A percentile compares a stretch with the other conserved stretches of the same genome.
Evolutionary conservation across 2,888 invertebrate species (phyloP).

Genomic region (Alsophila aescularia): DNA sequence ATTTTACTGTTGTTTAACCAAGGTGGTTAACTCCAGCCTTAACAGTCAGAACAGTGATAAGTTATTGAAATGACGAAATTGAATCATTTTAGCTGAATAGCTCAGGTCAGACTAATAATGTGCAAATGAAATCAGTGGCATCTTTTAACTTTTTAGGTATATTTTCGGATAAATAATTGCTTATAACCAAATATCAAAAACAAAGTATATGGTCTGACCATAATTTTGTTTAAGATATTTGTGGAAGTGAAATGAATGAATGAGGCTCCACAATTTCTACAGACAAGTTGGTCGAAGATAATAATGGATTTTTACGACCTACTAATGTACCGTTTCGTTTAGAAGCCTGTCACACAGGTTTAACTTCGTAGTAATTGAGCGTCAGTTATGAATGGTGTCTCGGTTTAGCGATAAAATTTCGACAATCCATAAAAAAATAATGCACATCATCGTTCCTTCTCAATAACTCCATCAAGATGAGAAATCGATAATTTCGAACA

Average conservation of each 20-base stretch:
- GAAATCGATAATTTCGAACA: constrained; percentile 14
- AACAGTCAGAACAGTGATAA: too few species aligned
- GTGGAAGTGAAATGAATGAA: constrained; percentile 21
- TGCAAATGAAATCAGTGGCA: background rate
- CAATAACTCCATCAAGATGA: constrained; percentile 32
- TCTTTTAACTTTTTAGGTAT: too few species aligned
- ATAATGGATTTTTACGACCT: constrained; percentile 34
- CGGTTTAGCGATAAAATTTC: constrained; percentile 32
- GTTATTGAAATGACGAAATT: too few species aligned
- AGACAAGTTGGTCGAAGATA: constrained; percentile 27
- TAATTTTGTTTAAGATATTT: too few species aligned
- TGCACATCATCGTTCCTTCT: constrained; percentile 28
- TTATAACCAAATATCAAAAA: background rate
- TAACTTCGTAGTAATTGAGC: constrained; percentile 41
- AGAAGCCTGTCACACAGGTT: constrained; percentile 40
- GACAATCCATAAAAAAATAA: constrained; percentile 28
- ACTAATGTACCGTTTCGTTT: constrained; percentile 47
- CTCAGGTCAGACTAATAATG: background rate
- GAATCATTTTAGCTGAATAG: background rate
- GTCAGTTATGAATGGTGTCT: constrained; percentile 33
- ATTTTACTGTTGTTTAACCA: too few species aligned
- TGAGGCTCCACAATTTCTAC: constrained; percentile 28
- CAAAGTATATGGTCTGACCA: background rate
- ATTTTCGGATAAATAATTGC: constrained; percentile 2
- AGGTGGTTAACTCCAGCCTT: too few species aligned